Evolutionary conservation across 2,888 invertebrate species (phyloP).

Genomic region (Chrysina gloriosa): DNA sequence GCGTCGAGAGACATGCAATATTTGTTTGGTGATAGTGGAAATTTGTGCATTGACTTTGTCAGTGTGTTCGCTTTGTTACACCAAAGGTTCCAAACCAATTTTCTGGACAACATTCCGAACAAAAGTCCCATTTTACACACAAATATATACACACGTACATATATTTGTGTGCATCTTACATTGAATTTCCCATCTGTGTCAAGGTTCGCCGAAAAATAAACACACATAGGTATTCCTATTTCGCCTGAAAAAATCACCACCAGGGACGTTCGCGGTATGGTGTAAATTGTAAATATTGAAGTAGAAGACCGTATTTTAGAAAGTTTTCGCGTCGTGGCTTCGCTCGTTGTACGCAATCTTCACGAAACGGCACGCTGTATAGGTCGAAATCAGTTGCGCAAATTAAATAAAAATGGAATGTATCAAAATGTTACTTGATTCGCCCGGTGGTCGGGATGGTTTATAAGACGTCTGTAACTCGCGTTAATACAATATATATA

Average conservation of each 20-base stretch:
- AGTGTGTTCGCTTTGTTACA: no score
- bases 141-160: no score
- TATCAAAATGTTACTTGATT: constrained; percentile 15
- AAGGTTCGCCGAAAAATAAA: constrained; percentile 4
- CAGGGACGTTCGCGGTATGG: background rate
- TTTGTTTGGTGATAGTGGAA: no score
- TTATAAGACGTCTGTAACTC: no score
- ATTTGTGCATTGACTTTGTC: no score
- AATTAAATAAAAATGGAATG: constrained; percentile 22
- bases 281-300: background rate
- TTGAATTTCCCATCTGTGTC: constrained; percentile 10
- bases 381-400: constrained; percentile 20
- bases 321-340: constrained; percentile 8
- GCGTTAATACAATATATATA: no score
- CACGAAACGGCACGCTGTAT: constrained; percentile 13
- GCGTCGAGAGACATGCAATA: no score
- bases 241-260: background rate
- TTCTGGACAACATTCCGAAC: no score
- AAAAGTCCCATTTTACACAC: no score
- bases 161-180: no score
- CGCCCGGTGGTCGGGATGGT: background rate
- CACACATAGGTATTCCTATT: background rate
- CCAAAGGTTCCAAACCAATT: no score
- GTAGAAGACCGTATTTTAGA: constrained; percentile 3
- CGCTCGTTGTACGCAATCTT: constrained; percentile 1